Conservation (phyloP, 37 sponge, comb jelly and placozoan species). For the Beroe forskalii region DNA sequence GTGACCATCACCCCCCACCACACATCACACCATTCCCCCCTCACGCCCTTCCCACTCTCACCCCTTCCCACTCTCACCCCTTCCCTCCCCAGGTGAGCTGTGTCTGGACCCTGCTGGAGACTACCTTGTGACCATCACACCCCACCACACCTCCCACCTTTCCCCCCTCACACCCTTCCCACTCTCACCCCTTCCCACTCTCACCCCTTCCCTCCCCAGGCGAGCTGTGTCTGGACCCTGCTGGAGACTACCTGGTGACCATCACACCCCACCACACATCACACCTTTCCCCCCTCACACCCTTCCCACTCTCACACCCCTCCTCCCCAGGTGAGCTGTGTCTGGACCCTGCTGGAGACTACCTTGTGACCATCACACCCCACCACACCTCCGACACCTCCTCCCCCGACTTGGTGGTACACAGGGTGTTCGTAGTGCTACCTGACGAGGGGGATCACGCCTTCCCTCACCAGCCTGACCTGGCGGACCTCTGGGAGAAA, state of each 20-base stretch:
- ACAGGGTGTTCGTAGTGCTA: background rate
- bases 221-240: slow-evolving; percentile 20
- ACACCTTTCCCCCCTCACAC: background rate
- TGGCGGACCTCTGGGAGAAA: slow-evolving; percentile 37
- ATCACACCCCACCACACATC: background rate
- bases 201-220: no score
- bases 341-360: slow-evolving; percentile 54
- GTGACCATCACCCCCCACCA: background rate
- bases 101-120: slow-evolving; percentile 58
- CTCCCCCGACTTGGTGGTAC: background rate
- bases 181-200: no score
- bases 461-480: slow-evolving; percentile 15
- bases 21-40: background rate
- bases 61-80: no score
- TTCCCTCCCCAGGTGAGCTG: slow-evolving; percentile 9
- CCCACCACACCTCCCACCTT: background rate
- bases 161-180: background rate
- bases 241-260: slow-evolving; percentile 11
- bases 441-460: slow-evolving; percentile 4
- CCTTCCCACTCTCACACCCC: no score
- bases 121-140: background rate
- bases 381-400: background rate
- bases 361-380: background rate
- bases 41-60: no score
- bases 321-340: slow-evolving; percentile 30